Conservation (phyloP, 2,888 invertebrate species). For the Pseudococcus longispinus region DNA sequence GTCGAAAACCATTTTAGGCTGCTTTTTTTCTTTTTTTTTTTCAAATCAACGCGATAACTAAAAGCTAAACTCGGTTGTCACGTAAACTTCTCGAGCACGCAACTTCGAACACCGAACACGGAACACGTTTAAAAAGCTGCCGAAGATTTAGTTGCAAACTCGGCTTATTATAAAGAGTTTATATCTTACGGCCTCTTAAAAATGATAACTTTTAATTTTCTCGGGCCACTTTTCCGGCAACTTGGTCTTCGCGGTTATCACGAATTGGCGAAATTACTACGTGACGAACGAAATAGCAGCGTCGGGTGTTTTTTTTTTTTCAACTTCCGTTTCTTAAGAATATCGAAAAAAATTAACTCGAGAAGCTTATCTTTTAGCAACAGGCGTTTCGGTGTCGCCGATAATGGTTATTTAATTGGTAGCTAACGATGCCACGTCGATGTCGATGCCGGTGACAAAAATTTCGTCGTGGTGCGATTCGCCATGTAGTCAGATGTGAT, state of each 20-base stretch:
- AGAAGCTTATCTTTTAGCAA: background rate
- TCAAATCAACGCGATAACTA: constrained; percentile 44
- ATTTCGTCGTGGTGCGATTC: background rate
- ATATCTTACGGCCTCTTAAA: constrained; percentile 10
- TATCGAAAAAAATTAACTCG: background rate
- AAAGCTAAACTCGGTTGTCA: constrained; percentile 15
- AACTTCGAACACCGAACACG: background rate
- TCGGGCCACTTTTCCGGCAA: background rate
- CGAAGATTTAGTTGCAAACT: constrained; percentile 32
- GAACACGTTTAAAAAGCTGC: constrained; percentile 5
- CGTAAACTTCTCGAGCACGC: constrained; percentile 33
- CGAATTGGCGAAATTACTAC: background rate
- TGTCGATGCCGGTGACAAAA: no score
- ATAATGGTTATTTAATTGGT: no score
- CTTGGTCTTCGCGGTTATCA: background rate
- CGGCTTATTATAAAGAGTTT: constrained; percentile 18
- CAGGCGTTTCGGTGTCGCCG: no score
- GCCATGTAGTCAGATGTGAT: background rate
- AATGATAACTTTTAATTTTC: constrained; percentile 35
- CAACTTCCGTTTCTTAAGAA: background rate
- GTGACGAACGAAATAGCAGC: background rate
- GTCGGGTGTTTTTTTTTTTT: background rate
- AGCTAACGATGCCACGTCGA: no score
- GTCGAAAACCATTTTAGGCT: constrained; percentile 42
- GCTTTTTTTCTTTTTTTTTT: background rate